Conservation (phyloP, 2,888 invertebrate species). For the Phrixothrix hirtus region DNA sequence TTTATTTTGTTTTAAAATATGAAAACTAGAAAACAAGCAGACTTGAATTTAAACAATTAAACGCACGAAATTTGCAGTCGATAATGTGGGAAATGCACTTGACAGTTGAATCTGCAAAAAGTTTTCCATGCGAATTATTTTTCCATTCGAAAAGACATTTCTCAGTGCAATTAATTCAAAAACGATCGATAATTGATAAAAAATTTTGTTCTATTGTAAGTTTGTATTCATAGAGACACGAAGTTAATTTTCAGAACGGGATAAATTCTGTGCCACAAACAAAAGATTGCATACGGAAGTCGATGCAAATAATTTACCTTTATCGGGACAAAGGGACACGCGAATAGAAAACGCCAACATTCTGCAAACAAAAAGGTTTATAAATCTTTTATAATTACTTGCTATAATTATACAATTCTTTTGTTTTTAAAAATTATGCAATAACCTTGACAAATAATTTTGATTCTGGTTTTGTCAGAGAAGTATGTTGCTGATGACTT, state of each 20-base stretch:
- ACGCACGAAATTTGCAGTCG: slow-evolving; percentile 1
- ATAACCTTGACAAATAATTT: too few relatives aligned
- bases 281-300: slow-evolving; percentile 35
- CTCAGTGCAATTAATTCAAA: slow-evolving; percentile 4
- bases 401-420: slow-evolving; percentile 21
- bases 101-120: slow-evolving; percentile 21
- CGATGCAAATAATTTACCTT: slow-evolving; percentile 37
- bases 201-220: neutral
- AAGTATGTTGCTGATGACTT: too few relatives aligned
- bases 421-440: too few relatives aligned
- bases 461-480: too few relatives aligned
- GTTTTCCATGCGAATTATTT: slow-evolving; percentile 20
- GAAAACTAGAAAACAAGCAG: neutral
- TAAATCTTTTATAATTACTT: slow-evolving; percentile 31
- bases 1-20: too few relatives aligned
- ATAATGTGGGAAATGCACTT: slow-evolving; percentile 13
- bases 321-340: slow-evolving; percentile 32
- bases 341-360: slow-evolving; percentile 9
- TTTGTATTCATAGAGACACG: neutral
- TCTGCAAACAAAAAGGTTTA: slow-evolving; percentile 23
- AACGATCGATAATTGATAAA: slow-evolving; percentile 15
- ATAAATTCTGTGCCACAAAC: slow-evolving; percentile 17
- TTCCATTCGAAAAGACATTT: slow-evolving; percentile 19
- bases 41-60: neutral
- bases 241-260: slow-evolving; percentile 14